These are phyloP conservation scores for Chelonus formosanus DNA, from an alignment of 2,888 invertebrate genomes.

Conservation along the genomic window DNA sequence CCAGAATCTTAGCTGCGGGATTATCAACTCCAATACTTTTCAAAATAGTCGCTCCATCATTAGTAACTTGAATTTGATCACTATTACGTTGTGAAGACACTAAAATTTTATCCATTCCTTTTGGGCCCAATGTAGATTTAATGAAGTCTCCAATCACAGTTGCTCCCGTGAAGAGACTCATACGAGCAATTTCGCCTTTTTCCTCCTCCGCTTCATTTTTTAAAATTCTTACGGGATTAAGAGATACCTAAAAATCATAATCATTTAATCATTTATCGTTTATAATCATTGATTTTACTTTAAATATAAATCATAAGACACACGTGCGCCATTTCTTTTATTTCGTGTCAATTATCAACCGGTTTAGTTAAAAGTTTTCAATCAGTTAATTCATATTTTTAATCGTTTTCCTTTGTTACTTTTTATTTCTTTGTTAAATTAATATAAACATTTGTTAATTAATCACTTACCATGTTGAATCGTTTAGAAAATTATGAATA, in stretches of 20 bases:
- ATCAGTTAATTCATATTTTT: no score
- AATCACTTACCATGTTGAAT: no score
- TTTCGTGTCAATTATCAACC: constrained; percentile 33
- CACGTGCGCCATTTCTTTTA: constrained; percentile 57
- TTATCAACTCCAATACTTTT: constrained; percentile 97
- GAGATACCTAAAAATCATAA: constrained; percentile 72
- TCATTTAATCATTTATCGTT: not conserved
- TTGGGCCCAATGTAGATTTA: constrained; percentile 97
- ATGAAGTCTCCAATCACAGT: constrained; percentile 99
- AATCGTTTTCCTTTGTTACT: no score
- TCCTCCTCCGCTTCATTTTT: constrained; percentile 98
- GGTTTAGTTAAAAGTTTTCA: constrained; percentile 14
- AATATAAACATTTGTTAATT: no score
- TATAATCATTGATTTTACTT: not conserved
- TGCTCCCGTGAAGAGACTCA: constrained; percentile 98
- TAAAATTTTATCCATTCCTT: constrained; percentile 97
- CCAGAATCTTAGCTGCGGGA: constrained; percentile 97
- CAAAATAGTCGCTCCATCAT: constrained; percentile 98
- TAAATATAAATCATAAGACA: constrained; percentile 28
- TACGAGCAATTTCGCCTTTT: constrained; percentile 94
- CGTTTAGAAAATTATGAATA: no score
- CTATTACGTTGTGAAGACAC: constrained; percentile 82
- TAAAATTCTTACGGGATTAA: constrained; percentile 93
- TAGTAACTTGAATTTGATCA: constrained; percentile 93
- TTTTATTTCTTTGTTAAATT: no score